Evolutionary conservation across 2,888 invertebrate species (phyloP).

Genomic region (Cephalotes varians): DNA sequence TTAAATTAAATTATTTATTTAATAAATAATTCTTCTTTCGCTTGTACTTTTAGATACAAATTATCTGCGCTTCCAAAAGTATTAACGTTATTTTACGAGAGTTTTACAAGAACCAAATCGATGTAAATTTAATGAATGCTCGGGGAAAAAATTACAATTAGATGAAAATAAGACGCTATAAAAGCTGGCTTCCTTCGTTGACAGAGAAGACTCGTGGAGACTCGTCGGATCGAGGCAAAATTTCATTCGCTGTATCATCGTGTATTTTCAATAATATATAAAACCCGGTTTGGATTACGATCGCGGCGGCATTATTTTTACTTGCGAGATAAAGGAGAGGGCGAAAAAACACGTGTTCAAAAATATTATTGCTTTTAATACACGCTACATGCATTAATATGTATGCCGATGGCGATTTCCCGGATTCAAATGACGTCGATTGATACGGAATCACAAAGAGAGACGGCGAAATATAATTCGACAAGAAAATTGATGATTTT

Average conservation of each 20-base stretch:
- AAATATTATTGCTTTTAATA: slow-evolving; percentile 44
- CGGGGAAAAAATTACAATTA: background rate
- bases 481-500: background rate
- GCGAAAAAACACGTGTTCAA: background rate
- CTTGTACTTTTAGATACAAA: background rate
- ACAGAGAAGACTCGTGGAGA: slow-evolving; percentile 6
- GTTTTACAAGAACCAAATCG: background rate
- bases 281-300: slow-evolving; percentile 39
- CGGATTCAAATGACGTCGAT: background rate
- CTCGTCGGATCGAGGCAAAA: background rate
- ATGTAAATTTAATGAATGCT: slow-evolving; percentile 15
- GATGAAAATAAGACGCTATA: slow-evolving; percentile 11
- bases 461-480: background rate
- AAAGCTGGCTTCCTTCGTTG: slow-evolving; percentile 21
- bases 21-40: background rate
- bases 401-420: background rate
- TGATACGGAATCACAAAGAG: slow-evolving; percentile 4
- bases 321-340: background rate
- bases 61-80: background rate
- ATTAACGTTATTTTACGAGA: background rate
- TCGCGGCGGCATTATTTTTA: slow-evolving; percentile 25
- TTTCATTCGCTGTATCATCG: slow-evolving; percentile 21
- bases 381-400: background rate
- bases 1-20: no score
- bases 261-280: slow-evolving; percentile 25